Percentiles rank a stretch among this genome's conserved stretches.
phyloP scores from a whole-genome alignment of 2,888 invertebrate genomes.

The Lepidochitona cinerea region DNA sequence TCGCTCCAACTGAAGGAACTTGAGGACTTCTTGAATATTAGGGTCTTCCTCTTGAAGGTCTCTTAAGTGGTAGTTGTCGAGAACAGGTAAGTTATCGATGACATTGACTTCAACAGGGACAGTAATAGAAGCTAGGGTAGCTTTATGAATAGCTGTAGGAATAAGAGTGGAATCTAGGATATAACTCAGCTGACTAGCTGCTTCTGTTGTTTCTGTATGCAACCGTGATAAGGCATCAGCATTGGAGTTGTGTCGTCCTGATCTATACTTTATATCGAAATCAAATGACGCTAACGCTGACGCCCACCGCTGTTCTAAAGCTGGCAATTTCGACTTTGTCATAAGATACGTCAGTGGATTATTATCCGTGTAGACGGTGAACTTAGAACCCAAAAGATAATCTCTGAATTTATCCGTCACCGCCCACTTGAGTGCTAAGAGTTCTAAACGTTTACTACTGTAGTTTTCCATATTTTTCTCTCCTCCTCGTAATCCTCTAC shows the following conservation, averaged over 20 bases:
- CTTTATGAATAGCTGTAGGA: too few relatives aligned
- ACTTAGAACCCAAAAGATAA: slow-evolving; percentile 12
- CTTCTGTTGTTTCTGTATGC: too few relatives aligned
- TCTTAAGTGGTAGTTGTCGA: not conserved
- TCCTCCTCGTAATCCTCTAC: slow-evolving; percentile 5
- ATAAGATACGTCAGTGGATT: slow-evolving; percentile 14
- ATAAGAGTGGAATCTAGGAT: too few relatives aligned
- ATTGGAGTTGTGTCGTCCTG: slow-evolving; percentile 10
- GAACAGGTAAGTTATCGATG: too few relatives aligned
- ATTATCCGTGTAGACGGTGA: slow-evolving; percentile 12
- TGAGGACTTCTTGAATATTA: not conserved
- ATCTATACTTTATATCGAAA: slow-evolving; percentile 9
- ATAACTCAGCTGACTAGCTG: too few relatives aligned
- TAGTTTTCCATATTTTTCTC: not conserved
- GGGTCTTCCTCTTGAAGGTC: not conserved
- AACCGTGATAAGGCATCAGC: slow-evolving; percentile 14
- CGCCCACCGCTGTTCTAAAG: slow-evolving; percentile 20
- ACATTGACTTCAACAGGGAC: too few relatives aligned
- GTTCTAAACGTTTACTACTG: slow-evolving; percentile 17
- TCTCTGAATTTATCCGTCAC: slow-evolving; percentile 22
- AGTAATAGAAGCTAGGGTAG: too few relatives aligned
- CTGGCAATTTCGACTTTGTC: slow-evolving; percentile 14
- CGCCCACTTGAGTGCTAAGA: slow-evolving; percentile 32
- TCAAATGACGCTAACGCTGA: slow-evolving; percentile 18
- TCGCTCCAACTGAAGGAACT: not conserved